A percentile compares a stretch with the other conserved stretches of the same genome.
These are phyloP conservation scores for Poecilia velifera DNA, from an alignment of 2,797 vertebrate species.

Conservation along the genomic window DNA sequence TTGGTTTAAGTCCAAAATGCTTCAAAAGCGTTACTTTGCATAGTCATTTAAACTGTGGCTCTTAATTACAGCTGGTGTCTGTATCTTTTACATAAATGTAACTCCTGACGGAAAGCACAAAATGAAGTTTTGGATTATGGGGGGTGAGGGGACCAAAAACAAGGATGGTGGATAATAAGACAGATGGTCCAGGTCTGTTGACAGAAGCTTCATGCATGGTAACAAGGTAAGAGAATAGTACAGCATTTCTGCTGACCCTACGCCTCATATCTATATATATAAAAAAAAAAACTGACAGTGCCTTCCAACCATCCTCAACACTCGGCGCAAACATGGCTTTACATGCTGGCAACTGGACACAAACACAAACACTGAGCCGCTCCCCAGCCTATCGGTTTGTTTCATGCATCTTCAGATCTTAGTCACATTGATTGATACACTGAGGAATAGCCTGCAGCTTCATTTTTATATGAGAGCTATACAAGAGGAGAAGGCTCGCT, in stretches of 20 bases:
- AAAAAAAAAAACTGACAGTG: slow-evolving; percentile 51
- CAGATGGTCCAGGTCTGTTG: slow-evolving; percentile 75
- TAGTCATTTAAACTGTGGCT: slow-evolving; percentile 53
- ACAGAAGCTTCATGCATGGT: slow-evolving; percentile 66
- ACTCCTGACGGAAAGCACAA: slow-evolving; percentile 56
- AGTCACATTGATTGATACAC: slow-evolving; percentile 80
- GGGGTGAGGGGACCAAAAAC: not conserved
- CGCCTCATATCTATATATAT: slow-evolving; percentile 35
- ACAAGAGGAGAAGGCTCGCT: slow-evolving; percentile 43
- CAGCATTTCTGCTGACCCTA: slow-evolving; percentile 76
- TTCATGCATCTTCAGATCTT: slow-evolving; percentile 78
- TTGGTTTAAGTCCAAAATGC: slow-evolving; percentile 32
- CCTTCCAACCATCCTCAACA: slow-evolving; percentile 4
- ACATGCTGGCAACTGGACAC: not conserved
- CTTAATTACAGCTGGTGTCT: slow-evolving; percentile 60
- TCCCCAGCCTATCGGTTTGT: slow-evolving; percentile 51
- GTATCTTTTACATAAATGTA: slow-evolving; percentile 71
- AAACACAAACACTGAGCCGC: slow-evolving; percentile 9
- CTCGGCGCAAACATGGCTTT: slow-evolving; percentile 3
- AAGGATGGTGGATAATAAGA: slow-evolving; percentile 72
- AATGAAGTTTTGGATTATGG: slow-evolving; percentile 52
- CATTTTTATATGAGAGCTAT: slow-evolving; percentile 66
- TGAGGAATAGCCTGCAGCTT: slow-evolving; percentile 72
- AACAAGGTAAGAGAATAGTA: slow-evolving; percentile 49
- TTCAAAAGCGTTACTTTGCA: slow-evolving; percentile 38